phyloP scores from a whole-genome alignment of 92 coral and sea anemone species.

The Palythoa heliodiscus region DNA sequence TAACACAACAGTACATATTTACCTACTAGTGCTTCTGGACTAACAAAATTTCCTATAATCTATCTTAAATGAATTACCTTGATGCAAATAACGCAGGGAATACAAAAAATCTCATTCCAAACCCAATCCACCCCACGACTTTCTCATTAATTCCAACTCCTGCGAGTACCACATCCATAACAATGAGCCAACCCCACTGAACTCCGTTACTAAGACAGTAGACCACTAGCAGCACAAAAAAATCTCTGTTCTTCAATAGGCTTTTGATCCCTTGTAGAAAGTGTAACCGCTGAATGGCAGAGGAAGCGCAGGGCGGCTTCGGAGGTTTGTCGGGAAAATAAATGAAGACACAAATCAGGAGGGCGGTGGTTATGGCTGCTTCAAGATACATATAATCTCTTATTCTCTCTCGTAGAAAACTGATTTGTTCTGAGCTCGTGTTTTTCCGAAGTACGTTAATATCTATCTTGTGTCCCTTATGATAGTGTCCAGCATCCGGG shows the following conservation, averaged over 20 bases:
- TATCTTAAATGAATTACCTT: not conserved
- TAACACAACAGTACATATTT: no score
- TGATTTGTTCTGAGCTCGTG: slow-evolving; percentile 20
- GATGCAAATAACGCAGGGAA: slow-evolving; percentile 31
- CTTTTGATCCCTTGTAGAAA: slow-evolving; percentile 14
- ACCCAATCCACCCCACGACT: slow-evolving; percentile 37
- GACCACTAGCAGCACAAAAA: not conserved
- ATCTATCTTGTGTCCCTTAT: slow-evolving; percentile 26
- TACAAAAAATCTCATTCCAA: slow-evolving; percentile 30
- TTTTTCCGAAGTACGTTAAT: slow-evolving; percentile 32
- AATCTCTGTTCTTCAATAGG: slow-evolving; percentile 8
- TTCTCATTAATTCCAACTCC: slow-evolving; percentile 32
- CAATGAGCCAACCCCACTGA: slow-evolving; percentile 43
- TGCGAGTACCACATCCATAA: slow-evolving; percentile 42
- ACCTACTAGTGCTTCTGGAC: not conserved
- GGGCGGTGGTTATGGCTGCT: not conserved
- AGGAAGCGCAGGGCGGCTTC: slow-evolving; percentile 34
- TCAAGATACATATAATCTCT: slow-evolving; percentile 17
- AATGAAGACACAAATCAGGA: slow-evolving; percentile 14
- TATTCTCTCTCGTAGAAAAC: slow-evolving; percentile 18
- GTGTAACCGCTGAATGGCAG: slow-evolving; percentile 5
- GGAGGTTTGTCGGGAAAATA: slow-evolving; percentile 37
- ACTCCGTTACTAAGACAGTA: slow-evolving; percentile 31
- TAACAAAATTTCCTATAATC: not conserved
- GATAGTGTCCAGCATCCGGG: slow-evolving; percentile 27